These are phyloP conservation scores for Drosophila pectinifera DNA, from an alignment of 1,140 invertebrate species.

Conservation along the genomic window DNA sequence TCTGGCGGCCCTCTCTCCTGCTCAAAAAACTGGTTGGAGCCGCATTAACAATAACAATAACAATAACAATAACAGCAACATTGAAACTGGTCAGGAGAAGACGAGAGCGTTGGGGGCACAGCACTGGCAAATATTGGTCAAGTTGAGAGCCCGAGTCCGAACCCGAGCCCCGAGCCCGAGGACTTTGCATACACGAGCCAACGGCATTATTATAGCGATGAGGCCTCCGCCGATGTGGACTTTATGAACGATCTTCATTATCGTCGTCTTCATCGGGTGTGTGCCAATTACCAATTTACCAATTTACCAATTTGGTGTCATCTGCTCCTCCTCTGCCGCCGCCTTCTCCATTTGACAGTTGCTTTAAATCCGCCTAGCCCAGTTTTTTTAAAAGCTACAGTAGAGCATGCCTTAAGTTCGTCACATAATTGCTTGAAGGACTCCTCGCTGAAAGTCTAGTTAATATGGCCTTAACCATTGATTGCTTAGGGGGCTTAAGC, in stretches of 20 bases:
- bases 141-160: conserved; percentile 56
- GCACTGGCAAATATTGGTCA: conserved; percentile 71
- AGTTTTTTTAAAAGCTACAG: conserved; percentile 17
- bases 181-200: conserved; percentile 60
- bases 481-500: no score
- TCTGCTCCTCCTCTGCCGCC: conserved; percentile 31
- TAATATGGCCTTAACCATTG: no score
- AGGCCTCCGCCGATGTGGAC: conserved; percentile 9
- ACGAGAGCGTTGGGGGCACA: neutral
- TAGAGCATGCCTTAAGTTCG: neutral
- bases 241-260: conserved; percentile 40
- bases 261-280: conserved; percentile 51
- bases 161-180: conserved; percentile 7
- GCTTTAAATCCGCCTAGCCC: conserved; percentile 56
- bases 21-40: conserved; percentile 66
- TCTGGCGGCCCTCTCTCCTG: conserved; percentile 1
- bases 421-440: no score
- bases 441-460: no score
- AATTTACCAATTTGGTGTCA: conserved; percentile 67
- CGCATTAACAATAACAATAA: neutral
- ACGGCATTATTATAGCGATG: conserved; percentile 24
- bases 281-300: conserved; percentile 68
- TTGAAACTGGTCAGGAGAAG: conserved; percentile 56
- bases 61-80: conserved; percentile 18
- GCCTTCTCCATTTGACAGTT: conserved; percentile 38